Evolutionary conservation across 2,113 vertebrate species (phyloP), one percentile per base, ranked within the genome.

Genomic region (Dunckerocampus dactyliophorus): DNA sequence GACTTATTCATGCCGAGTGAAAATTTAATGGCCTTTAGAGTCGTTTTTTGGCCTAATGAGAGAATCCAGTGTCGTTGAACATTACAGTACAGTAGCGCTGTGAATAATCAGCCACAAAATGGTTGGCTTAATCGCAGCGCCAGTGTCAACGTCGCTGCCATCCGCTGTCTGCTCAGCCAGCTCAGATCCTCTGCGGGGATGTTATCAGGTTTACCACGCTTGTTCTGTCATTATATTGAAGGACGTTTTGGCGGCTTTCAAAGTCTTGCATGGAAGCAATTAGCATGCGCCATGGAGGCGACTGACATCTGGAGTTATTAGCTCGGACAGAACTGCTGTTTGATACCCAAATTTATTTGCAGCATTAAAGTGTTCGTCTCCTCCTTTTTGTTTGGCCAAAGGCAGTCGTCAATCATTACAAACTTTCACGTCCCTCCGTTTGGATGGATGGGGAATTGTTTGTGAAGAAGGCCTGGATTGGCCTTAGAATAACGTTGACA

Each of bases 1-100:
- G 72, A 88, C 83, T 89, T 89, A 88, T 89, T 89, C 82, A 90
- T 84, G 79, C 81, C 55, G 74, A 80, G 80, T 89, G 75, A 87
- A 88, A 86, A 76, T 88, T 74, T 85, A 85, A 90, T 86, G 86
- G 77, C 77, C 85, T 86, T 80, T 68, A 72, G 76, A 83, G 84
- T 58, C 69, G 58, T 74, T 70, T 45, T 22, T 46, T 82, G 82
- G 85, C 87, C 87, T 86, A 88, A 88, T 87, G 85, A 88, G 82
- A 75, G 76, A 69, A 80, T 79, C 76, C 74, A 81, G 74, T 72
- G 80, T 79, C 68, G 77, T 77, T 81, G 82, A 87, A 82, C 84
- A 78, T 85, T 42, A 56, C 75, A 69, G 77, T 74, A 76, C 65
- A 77, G 84, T 72, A 73, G 79, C 74, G 64, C 77, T 73, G 69